Conservation (phyloP, 2,888 invertebrate genomes). For the Heliconius erato region DNA sequence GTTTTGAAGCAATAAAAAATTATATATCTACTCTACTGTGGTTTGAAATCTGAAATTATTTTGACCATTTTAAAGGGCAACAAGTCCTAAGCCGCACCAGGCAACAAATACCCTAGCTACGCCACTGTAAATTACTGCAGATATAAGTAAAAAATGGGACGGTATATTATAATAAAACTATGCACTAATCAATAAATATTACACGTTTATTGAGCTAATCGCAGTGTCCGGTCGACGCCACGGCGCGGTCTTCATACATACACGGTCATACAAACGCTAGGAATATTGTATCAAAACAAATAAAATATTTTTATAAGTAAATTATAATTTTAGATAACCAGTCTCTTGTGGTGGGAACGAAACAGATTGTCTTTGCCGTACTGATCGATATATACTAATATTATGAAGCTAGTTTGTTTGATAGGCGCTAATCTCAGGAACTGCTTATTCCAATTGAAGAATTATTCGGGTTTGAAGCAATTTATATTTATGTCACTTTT, state of each 20-base stretch:
- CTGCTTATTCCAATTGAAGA: too few species aligned
- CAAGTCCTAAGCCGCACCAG: too few species aligned
- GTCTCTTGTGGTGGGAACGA: conserved; percentile 65
- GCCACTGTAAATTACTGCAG: too few species aligned
- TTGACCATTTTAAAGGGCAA: too few species aligned
- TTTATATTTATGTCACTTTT: too few species aligned
- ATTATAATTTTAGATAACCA: conserved; percentile 61
- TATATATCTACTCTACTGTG: too few species aligned
- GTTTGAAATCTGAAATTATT: too few species aligned
- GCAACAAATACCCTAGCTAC: too few species aligned
- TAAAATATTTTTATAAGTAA: conserved; percentile 50
- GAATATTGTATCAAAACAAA: conserved; percentile 21
- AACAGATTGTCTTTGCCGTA: conserved; percentile 34
- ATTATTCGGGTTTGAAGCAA: too few species aligned
- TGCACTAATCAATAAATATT: conserved; percentile 71
- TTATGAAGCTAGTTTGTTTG: too few species aligned
- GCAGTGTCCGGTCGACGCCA: conserved; percentile 56
- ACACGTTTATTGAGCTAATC: conserved; percentile 72
- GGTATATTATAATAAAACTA: conserved; percentile 54
- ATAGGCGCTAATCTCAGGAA: too few species aligned
- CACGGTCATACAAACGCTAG: conserved; percentile 42
- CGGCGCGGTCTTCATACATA: conserved; percentile 49
- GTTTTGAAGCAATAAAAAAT: too few species aligned
- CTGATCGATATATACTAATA: conserved; percentile 32
- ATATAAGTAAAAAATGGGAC: neutral